These are phyloP conservation scores for Polyommatus icarus DNA, from an alignment of 2,888 invertebrate genomes.

Conservation along the genomic window DNA sequence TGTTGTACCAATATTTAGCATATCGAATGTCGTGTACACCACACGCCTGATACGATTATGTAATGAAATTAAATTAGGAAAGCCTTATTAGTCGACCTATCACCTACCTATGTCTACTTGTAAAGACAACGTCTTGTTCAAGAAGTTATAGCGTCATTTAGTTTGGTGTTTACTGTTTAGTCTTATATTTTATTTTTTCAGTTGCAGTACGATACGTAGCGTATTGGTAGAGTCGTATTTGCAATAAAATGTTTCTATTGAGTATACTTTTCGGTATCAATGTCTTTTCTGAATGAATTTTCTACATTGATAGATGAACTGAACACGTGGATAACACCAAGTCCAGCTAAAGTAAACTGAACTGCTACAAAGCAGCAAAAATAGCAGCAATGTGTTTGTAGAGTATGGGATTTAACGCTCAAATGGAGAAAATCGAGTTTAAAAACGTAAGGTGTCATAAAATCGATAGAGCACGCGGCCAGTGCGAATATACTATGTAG, in stretches of 20 bases:
- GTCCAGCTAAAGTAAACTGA: background rate
- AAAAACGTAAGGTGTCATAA: constrained; percentile 20
- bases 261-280: background rate
- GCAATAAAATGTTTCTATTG: background rate
- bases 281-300: background rate
- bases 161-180: background rate
- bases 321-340: background rate
- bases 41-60: constrained; percentile 2
- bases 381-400: background rate
- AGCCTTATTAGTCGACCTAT: constrained; percentile 2
- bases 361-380: background rate
- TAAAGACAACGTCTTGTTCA: background rate
- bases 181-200: background rate
- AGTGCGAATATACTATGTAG: background rate
- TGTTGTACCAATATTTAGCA: constrained; percentile 4
- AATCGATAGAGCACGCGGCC: constrained; percentile 25
- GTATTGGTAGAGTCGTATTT: background rate
- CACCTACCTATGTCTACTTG: background rate
- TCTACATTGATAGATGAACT: background rate
- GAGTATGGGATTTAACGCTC: background rate
- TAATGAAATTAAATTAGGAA: constrained; percentile 9
- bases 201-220: background rate
- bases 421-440: constrained; percentile 2
- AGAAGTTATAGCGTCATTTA: background rate
- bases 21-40: background rate